Evolutionary conservation across 2,888 invertebrate species (phyloP), one percentile per base, ranked within the genome.

Genomic region (Drosophila fungiperda): DNA sequence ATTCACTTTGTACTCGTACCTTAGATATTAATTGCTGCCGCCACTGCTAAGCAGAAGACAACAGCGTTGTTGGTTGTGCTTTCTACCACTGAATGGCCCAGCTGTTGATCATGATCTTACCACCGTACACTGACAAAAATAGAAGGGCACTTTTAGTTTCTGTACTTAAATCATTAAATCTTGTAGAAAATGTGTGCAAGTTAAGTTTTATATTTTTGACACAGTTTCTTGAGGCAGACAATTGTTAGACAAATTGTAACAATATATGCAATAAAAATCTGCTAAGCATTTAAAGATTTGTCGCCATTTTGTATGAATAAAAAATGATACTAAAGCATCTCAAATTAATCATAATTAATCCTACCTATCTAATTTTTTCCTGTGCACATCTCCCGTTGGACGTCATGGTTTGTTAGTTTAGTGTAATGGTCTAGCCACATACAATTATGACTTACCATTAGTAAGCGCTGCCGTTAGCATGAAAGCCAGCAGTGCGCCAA

Each of bases 11-110:
- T 80, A 78, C 82, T 60, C 65, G 80, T 87, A 84, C 90, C 85
- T 85, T 85, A 87, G 89, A 87, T 84, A 85, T 87, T 89, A 85
- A 85, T 85, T 87, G 86, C 80, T 72, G 60, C 87, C 59, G 62
- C 53, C 60, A 60, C 54, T 42, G 72, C 63, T 12, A 52, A 36
- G 58, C 53, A 72, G 73, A 61, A 71, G 78, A 70, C 65, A 60
- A 60, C 32, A 52, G 23, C n/a, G n/a, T 35, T 62, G 20, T 29
- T 23, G 61, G 59, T 48, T 76, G 76, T 80, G 71, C 80, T 80
- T 78, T 80, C 78, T 81, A 75, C 50, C 50, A 53, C 53, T 26
- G 52, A n/a, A 52, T 50, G 32, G 70, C 75, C 65, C 64, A 62
- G 76, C 76, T 58, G 74, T 74, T 57, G 75, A 38, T 75, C 71